These are phyloP conservation scores for Peromyscus melanophrys DNA, from an alignment of 2,797 vertebrate genomes.

Conservation along the genomic window DNA sequence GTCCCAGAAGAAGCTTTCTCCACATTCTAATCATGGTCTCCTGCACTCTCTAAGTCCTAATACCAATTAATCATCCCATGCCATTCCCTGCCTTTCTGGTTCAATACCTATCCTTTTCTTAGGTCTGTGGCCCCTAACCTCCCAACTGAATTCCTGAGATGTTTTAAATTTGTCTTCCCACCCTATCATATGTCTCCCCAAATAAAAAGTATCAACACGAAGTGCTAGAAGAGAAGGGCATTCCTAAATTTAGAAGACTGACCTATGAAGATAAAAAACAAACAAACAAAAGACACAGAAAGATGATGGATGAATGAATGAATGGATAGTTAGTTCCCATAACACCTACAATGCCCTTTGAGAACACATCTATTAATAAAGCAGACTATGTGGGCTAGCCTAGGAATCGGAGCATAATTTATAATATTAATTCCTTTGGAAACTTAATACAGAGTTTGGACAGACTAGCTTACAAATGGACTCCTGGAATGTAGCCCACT, in stretches of 20 bases:
- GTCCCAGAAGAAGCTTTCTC: background rate
- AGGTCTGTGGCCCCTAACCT: background rate
- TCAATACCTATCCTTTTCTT: background rate
- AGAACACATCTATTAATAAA: conserved; percentile 47
- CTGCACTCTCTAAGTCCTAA: background rate
- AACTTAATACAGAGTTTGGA: conserved; percentile 48
- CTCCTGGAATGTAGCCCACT: conserved; percentile 40
- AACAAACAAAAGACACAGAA: background rate
- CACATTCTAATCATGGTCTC: background rate
- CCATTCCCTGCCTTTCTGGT: background rate
- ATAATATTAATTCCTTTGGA: conserved; percentile 35
- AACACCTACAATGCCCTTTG: background rate
- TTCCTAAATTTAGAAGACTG: conserved; percentile 1
- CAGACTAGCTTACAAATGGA: conserved; percentile 43
- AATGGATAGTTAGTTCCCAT: background rate
- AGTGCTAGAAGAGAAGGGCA: background rate
- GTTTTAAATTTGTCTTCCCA: background rate
- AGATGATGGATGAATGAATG: background rate
- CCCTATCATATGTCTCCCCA: background rate
- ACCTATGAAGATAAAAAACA: background rate
- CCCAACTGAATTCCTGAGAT: background rate
- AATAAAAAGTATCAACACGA: background rate
- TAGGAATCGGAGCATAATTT: conserved; percentile 30
- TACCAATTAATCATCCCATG: background rate
- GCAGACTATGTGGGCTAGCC: background rate